phyloP scores from a whole-genome alignment of 2,797 vertebrate species.

The Acanthis flammea region DNA sequence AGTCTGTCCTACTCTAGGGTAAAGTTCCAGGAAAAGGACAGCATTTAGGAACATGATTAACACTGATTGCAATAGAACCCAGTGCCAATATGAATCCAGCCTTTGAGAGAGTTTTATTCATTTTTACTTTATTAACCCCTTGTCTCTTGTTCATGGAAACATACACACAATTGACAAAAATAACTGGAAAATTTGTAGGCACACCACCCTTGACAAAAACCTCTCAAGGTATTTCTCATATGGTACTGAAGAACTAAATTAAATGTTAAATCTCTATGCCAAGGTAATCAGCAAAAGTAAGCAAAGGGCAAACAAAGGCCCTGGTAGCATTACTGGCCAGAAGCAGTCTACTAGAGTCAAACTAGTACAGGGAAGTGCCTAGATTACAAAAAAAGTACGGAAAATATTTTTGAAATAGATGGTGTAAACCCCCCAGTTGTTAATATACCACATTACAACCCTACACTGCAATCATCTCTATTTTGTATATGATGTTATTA shows the following conservation, averaged over 20 bases:
- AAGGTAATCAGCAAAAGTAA: background rate
- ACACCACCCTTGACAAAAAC: background rate
- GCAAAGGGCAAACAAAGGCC: background rate
- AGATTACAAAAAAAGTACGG: background rate
- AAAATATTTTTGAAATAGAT: background rate
- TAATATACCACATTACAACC: background rate
- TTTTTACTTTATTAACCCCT: background rate
- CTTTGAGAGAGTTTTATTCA: background rate
- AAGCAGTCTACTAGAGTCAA: background rate
- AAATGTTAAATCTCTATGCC: background rate
- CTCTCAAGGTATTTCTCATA: background rate
- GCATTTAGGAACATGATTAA: background rate
- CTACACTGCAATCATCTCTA: background rate
- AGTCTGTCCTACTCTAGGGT: background rate
- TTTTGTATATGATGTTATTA: background rate
- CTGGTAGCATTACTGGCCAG: background rate
- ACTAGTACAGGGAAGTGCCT: background rate
- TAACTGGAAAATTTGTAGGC: background rate
- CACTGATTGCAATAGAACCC: background rate
- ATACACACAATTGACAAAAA: background rate
- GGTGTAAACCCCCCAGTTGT: fast-evolving
- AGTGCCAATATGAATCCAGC: background rate
- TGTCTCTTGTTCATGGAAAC: background rate
- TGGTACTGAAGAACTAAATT: background rate
- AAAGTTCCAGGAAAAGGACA: background rate